Base-by-base conservation (phyloP, 2,888 invertebrate species). In the Philhelius pedissequus region DNA sequence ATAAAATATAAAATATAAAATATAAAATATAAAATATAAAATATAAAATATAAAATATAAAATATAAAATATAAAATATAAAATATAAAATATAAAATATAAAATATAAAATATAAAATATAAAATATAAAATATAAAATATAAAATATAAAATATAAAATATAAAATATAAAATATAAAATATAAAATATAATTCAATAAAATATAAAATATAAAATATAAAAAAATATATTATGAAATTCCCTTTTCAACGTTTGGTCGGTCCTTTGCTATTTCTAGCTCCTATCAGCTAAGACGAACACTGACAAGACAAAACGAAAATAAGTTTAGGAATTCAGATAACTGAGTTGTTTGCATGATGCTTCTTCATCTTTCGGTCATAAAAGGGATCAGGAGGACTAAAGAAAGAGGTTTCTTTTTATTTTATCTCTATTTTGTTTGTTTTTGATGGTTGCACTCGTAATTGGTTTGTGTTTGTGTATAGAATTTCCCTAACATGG, bases 291-390 rank as follows among this genome's bases (percentile, higher is more conserved):
- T 15, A 40, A 40, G 27, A 43, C 18, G n/a, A 60, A 15, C 40
- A 43, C 35, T 13, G 58, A 4, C 38, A 56, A 18, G 32, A 20
- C 30, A 20, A 58, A 22, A 11, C 11, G 43, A 30, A 58, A 73
- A 73, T 68, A 8, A 45, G 35, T 74, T 60, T 45, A 74, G 45
- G 75, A 68, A 69, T 75, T 75, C 56, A 54, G 64, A 75, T 66
- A 75, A 75, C 75, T 70, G 32, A 81, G 80, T 75, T 75, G 69
- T 50, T 38, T 54, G 48, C 50, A 62, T 64, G 64, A 64, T 70
- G 25, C 18, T 45, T 22, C 30, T 45, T 22, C 38, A 60, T 68
- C 54, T 45, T 56, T 78, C 43, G 62, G 62, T 32, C 43, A 45
- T 40, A 52, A 68, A 52, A 40, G 4, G 32, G 32, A 54, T 32